Evolutionary conservation across 2,888 invertebrate genomes (phyloP).

Genomic region (Cryptosula pallasiana): DNA sequence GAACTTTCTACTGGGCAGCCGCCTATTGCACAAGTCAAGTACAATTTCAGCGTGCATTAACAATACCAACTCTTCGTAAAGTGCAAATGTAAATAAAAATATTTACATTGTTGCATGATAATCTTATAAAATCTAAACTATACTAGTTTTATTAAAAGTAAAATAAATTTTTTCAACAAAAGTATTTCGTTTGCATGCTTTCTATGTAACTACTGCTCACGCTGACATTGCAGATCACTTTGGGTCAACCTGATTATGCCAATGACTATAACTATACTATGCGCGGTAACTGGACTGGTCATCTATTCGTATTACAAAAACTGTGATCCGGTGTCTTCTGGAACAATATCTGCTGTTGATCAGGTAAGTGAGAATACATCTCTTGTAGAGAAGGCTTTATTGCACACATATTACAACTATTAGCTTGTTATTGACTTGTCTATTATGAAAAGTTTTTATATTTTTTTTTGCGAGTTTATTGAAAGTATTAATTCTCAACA

Average conservation of each 20-base stretch:
- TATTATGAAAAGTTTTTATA: too few relatives aligned
- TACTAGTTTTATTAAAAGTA: too few relatives aligned
- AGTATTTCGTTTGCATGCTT: too few relatives aligned
- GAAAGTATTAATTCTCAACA: too few relatives aligned
- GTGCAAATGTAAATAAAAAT: constrained; percentile 57
- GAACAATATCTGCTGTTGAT: constrained; percentile 55
- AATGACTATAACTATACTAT: constrained; percentile 67
- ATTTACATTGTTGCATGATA: too few relatives aligned
- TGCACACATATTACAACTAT: too few relatives aligned
- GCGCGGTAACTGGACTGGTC: constrained; percentile 69
- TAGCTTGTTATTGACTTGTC: too few relatives aligned
- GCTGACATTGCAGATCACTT: constrained; percentile 66
- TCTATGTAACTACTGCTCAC: too few relatives aligned
- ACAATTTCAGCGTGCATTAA: constrained; percentile 85
- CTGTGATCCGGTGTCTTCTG: constrained; percentile 79
- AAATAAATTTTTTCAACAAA: too few relatives aligned
- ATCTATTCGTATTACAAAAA: constrained; percentile 73
- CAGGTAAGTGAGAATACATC: constrained; percentile 56
- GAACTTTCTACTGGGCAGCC: constrained; percentile 83
- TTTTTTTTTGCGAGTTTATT: too few relatives aligned
- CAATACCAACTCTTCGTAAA: constrained; percentile 73
- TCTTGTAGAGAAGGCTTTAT: too few relatives aligned
- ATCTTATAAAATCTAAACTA: too few relatives aligned
- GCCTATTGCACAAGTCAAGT: constrained; percentile 92
- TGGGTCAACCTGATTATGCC: constrained; percentile 70